A percentile compares a stretch with the other conserved stretches of the same genome.
Evolutionary conservation across 2,113 vertebrate genomes (phyloP).

Genomic region (Raja brachyura): DNA sequence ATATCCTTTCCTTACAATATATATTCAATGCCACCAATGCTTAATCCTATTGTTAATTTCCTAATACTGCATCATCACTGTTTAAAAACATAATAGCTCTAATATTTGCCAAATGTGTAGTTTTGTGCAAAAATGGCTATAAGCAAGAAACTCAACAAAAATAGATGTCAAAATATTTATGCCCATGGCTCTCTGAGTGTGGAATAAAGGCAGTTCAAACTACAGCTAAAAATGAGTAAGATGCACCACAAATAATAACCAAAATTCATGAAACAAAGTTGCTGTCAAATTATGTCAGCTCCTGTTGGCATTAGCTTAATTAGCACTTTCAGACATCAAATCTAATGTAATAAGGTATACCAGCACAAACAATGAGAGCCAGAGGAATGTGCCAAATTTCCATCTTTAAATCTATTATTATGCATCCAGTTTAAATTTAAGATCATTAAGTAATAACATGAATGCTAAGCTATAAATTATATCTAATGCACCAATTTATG

Average conservation of each 20-base stretch:
- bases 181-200: neutral
- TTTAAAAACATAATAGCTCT: neutral
- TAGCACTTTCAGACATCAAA: neutral
- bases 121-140: neutral
- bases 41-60: neutral
- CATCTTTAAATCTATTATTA: neutral
- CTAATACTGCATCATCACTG: neutral
- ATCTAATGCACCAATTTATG: neutral
- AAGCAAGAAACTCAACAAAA: neutral
- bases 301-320: neutral
- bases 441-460: neutral
- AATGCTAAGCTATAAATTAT: neutral
- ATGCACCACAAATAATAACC: neutral
- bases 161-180: neutral
- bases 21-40: neutral
- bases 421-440: neutral
- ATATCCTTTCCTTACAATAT: neutral
- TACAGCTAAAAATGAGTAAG: neutral
- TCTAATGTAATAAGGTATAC: neutral
- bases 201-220: neutral
- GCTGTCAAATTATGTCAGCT: neutral
- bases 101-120: neutral
- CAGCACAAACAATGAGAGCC: neutral
- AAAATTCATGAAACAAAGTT: neutral
- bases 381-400: neutral